Evolutionary conservation across 2,113 vertebrate species (phyloP), one percentile per base, ranked within the genome.

Genomic region (Turdus rufiventris): DNA sequence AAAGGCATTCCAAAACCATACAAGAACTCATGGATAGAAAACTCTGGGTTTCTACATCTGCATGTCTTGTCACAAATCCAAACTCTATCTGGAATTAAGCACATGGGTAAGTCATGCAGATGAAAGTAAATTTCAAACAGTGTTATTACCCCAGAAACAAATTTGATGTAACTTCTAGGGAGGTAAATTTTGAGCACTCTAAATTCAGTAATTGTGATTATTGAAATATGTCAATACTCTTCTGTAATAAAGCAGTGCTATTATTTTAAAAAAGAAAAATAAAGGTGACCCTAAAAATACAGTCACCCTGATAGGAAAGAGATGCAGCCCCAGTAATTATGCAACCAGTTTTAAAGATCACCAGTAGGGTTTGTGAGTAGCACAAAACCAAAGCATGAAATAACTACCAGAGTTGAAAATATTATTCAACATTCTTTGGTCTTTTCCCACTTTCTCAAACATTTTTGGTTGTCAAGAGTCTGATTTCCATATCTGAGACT

Each of bases 401-500:
- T 17, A 91, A 23, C 40, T 88, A 70, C 36, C 17, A 38, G 33
- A 26, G 26, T 75, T 92, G 73, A 53, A 84, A 83, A 67, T 68
- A 67, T 43, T 72, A 31, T 25, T 45, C 56, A 50, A 60, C 24
- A 45, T 65, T 88, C 36, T 89, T 91, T 58, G 48, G 50, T 75
- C 74, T 93, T 82, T 85, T 68, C 31, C 31, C 56, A 33, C 62
- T 80, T 88, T 84, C 66, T 91, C 45, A 76, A 91, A 93, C 31
- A 79, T 45, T 82, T 85, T 74, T 36, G 47, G 71, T 87, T 87
- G 81, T 93, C 88, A 90, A 74, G 95, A 87, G 61, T 84, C 78
- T 97, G 68, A 94, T 95, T 97, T 97, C 93, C 88, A 75, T 91
- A 96, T 95, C 91, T 96, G 67, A 96, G 85, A 72, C 85, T 89